Evolutionary conservation across 2,797 vertebrate genomes (phyloP).

Genomic region (Darevskia nairensis): DNA sequence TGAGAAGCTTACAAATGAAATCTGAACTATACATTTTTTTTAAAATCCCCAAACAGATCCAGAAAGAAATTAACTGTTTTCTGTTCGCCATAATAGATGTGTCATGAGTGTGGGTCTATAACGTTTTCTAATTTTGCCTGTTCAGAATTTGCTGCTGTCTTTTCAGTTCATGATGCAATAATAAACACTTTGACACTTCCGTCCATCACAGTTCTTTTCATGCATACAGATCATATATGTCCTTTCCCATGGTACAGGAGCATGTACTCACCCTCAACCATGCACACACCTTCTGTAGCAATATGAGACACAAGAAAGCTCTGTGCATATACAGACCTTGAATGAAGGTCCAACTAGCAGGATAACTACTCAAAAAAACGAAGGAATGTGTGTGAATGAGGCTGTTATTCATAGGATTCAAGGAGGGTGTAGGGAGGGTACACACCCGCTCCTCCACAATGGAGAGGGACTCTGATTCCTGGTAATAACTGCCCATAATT

Average conservation of each 20-base stretch:
- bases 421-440: neutral
- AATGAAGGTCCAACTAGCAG: neutral
- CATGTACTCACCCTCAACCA: neutral
- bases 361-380: neutral
- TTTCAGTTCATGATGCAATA: neutral
- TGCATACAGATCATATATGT: neutral
- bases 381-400: neutral
- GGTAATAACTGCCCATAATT: neutral
- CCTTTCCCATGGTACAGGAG: neutral
- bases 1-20: constrained; percentile 61
- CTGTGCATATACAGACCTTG: neutral
- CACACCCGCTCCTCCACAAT: neutral
- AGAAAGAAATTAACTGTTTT: constrained; percentile 56
- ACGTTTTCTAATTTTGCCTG: constrained; percentile 6
- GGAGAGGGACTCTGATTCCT: neutral
- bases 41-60: constrained; percentile 52
- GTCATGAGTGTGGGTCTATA: constrained; percentile 26
- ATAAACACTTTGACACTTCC: constrained; percentile 12
- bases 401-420: neutral
- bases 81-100: neutral
- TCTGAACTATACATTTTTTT: constrained; percentile 55
- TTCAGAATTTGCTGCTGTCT: constrained; percentile 1
- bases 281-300: neutral
- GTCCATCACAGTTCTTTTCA: neutral
- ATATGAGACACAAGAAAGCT: neutral